These are phyloP conservation scores for Phyllopteryx taeniolatus DNA, from an alignment of 2,113 vertebrate species.

Conservation along the genomic window DNA sequence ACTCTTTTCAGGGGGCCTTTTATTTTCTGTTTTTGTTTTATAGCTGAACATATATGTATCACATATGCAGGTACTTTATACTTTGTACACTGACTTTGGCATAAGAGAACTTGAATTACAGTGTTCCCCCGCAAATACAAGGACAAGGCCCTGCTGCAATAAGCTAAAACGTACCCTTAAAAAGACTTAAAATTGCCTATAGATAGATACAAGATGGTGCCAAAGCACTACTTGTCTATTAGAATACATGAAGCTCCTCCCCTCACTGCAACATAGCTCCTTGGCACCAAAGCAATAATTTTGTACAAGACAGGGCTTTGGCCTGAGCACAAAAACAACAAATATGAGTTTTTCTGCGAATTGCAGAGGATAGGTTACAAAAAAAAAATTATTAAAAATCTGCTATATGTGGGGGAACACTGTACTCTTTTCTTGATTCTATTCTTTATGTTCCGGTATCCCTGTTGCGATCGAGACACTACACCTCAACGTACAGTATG, in stretches of 20 bases:
- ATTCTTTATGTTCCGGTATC: slow-evolving; percentile 46
- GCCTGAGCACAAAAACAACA: neutral
- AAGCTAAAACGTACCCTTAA: neutral
- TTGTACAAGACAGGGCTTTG: neutral
- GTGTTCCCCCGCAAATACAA: neutral
- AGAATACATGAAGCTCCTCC: neutral
- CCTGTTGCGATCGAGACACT: slow-evolving; percentile 61
- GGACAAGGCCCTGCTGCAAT: neutral
- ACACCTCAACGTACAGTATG: slow-evolving; percentile 47
- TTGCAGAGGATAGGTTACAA: neutral
- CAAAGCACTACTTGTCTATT: neutral
- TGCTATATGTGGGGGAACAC: neutral
- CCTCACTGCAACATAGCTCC: neutral
- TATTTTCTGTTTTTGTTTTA: slow-evolving; percentile 42
- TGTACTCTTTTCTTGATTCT: slow-evolving; percentile 59
- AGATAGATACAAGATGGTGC: neutral
- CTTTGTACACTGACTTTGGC: slow-evolving; percentile 67
- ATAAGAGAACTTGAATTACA: slow-evolving; percentile 72
- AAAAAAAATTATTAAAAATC: neutral
- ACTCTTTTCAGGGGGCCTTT: slow-evolving; percentile 64
- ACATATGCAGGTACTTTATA: slow-evolving; percentile 77
- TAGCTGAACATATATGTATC: slow-evolving; percentile 71
- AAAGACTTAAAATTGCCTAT: neutral
- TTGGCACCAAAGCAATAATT: slow-evolving; percentile 1
- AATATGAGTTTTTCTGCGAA: neutral